Conservation (phyloP, 2,888 invertebrate genomes). For the Suillia variegata region DNA sequence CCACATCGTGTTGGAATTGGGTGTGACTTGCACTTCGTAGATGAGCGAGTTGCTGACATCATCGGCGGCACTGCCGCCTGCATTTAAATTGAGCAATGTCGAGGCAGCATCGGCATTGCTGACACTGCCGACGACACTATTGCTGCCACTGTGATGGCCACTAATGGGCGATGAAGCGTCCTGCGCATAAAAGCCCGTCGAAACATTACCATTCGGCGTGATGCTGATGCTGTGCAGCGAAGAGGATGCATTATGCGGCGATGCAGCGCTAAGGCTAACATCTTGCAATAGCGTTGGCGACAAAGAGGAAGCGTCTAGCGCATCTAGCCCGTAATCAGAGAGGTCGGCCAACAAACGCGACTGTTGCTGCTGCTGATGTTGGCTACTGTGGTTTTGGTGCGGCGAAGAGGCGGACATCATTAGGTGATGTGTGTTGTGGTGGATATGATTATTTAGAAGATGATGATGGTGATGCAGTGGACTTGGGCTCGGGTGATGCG, state of each 20-base stretch:
- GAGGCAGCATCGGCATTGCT: conserved; percentile 21
- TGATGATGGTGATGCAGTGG: conserved; percentile 49
- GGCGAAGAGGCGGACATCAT: conserved; percentile 38
- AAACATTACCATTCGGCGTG: conserved; percentile 34
- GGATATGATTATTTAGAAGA: too few relatives aligned
- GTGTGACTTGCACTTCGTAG: conserved; percentile 46
- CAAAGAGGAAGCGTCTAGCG: conserved; percentile 55
- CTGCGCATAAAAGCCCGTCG: conserved; percentile 41
- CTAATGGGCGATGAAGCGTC: conserved; percentile 35
- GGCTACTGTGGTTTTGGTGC: conserved; percentile 34
- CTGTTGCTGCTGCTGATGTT: conserved; percentile 34
- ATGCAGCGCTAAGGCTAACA: conserved; percentile 54
- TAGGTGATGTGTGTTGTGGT: conserved; percentile 18
- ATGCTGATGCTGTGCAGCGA: conserved; percentile 33
- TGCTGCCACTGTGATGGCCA: conserved; percentile 19
- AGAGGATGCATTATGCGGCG: conserved; percentile 44
- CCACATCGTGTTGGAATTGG: conserved; percentile 60
- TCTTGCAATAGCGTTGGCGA: conserved; percentile 59
- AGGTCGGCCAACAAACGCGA: conserved; percentile 52
- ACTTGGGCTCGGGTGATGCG: conserved; percentile 33
- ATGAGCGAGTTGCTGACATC: conserved; percentile 38
- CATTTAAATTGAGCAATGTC: conserved; percentile 16
- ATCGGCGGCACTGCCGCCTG: conserved; percentile 26
- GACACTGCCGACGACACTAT: conserved; percentile 34
- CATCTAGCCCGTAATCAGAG: conserved; percentile 58